Percentiles rank a stretch among this genome's conserved stretches.
Evolutionary conservation across 2,888 invertebrate genomes (phyloP).

Genomic region (Maniola hyperantus): DNA sequence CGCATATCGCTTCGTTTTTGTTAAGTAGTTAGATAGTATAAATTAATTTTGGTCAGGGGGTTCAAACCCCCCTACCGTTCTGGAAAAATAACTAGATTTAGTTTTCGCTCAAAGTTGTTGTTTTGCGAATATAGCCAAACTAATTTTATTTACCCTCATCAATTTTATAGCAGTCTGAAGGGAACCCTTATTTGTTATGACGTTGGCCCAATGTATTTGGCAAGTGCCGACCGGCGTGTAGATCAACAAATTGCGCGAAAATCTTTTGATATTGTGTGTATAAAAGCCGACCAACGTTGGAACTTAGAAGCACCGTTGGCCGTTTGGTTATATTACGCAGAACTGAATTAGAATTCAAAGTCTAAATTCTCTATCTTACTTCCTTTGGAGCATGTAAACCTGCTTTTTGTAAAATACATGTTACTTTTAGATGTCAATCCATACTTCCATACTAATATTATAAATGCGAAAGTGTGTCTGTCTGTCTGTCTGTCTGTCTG

Average conservation of each 20-base stretch:
- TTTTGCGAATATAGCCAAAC: conserved; percentile 21
- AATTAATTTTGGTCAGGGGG: conserved; percentile 55
- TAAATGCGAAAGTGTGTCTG: too few relatives aligned
- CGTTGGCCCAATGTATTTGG: not conserved
- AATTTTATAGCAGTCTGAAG: not conserved
- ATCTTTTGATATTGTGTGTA: too few relatives aligned
- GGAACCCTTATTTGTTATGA: not conserved
- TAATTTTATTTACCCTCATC: not conserved
- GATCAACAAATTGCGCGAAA: too few relatives aligned
- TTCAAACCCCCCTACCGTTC: conserved; percentile 12
- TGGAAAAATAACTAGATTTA: conserved; percentile 4
- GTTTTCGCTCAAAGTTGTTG: conserved; percentile 20
- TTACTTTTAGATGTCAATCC: conserved; percentile 13
- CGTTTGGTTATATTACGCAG: conserved; percentile 21
- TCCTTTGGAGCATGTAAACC: conserved; percentile 2
- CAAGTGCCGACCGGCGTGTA: too few relatives aligned
- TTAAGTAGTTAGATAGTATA: conserved; percentile 68
- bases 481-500: too few relatives aligned
- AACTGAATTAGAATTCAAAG: conserved; percentile 11
- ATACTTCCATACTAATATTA: too few relatives aligned
- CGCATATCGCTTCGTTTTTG: conserved; percentile 55
- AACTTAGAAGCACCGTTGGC: not conserved
- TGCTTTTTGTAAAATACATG: not conserved
- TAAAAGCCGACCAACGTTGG: too few relatives aligned
- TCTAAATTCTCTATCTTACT: not conserved